Conservation (phyloP, 2,113 vertebrate species). For the Procavia capensis region DNA sequence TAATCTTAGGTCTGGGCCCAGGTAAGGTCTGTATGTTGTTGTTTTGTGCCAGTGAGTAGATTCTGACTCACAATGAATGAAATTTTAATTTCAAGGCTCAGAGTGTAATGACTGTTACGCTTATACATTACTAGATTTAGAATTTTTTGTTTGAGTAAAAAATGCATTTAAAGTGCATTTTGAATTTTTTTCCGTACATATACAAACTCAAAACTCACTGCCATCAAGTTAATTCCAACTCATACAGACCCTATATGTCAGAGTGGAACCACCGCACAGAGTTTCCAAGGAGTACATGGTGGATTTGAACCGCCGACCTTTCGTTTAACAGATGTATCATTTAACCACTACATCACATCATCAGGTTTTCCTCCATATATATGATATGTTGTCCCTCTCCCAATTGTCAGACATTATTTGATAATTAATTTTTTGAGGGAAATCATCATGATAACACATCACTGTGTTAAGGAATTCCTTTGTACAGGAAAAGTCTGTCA, state of each 20-base stretch:
- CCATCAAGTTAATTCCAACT: no score
- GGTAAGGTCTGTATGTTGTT: neutral
- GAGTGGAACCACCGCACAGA: no score
- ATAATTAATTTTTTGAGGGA: neutral
- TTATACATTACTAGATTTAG: neutral
- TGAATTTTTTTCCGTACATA: conserved; percentile 11
- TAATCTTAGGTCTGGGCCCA: no score
- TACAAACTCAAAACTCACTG: no score
- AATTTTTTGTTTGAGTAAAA: neutral
- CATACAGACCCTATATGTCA: no score
- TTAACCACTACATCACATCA: no score
- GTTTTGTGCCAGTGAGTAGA: neutral
- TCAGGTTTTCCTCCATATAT: no score
- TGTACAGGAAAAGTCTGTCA: neutral
- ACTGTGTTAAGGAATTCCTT: neutral
- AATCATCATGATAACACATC: neutral
- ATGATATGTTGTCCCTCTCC: neutral
- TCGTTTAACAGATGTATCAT: no score
- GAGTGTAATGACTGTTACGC: conserved; percentile 15
- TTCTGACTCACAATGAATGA: neutral
- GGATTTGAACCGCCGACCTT: no score
- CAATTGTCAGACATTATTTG: neutral
- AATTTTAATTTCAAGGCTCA: neutral
- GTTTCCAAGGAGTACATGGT: no score
- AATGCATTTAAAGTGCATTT: neutral